These are phyloP conservation scores for Campoletis sonorensis DNA, from an alignment of 1,140 invertebrate species.

Conservation along the genomic window DNA sequence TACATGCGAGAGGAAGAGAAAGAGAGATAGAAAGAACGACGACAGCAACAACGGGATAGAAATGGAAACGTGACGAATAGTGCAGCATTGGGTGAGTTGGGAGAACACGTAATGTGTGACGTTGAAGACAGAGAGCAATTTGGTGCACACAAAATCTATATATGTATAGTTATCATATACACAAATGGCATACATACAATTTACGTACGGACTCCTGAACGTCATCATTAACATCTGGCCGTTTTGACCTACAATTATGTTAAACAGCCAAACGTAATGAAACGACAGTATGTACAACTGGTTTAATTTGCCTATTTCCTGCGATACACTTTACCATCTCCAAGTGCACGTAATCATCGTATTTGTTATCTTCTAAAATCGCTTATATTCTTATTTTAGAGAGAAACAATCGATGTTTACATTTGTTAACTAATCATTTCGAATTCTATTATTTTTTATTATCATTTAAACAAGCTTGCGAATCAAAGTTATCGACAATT, in stretches of 20 bases:
- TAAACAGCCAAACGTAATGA: conserved; percentile 20
- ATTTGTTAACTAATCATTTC: too few relatives aligned
- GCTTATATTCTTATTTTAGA: too few relatives aligned
- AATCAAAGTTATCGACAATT: too few relatives aligned
- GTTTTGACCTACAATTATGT: conserved; percentile 26
- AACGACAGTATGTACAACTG: background rate
- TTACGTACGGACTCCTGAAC: background rate
- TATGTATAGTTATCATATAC: background rate
- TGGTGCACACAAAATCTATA: background rate
- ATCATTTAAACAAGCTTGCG: too few relatives aligned
- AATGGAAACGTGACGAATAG: conserved; percentile 28
- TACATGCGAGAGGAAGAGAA: background rate
- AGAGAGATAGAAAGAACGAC: background rate
- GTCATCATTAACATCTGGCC: conserved; percentile 20
- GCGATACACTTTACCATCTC: background rate
- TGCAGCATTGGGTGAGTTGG: conserved; percentile 7
- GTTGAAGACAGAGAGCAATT: conserved; percentile 31
- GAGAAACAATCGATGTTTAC: too few relatives aligned
- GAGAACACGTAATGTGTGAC: conserved; percentile 31
- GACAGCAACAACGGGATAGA: background rate
- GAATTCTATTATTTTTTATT: too few relatives aligned
- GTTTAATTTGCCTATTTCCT: conserved; percentile 11
- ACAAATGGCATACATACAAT: too few relatives aligned
- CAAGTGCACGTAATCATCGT: background rate
- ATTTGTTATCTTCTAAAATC: too few relatives aligned